Percentiles rank a stretch among this genome's conserved stretches.
These are phyloP conservation scores for Alcedo quadribrachys DNA, from an alignment of 2,797 vertebrate species.

Conservation along the genomic window DNA sequence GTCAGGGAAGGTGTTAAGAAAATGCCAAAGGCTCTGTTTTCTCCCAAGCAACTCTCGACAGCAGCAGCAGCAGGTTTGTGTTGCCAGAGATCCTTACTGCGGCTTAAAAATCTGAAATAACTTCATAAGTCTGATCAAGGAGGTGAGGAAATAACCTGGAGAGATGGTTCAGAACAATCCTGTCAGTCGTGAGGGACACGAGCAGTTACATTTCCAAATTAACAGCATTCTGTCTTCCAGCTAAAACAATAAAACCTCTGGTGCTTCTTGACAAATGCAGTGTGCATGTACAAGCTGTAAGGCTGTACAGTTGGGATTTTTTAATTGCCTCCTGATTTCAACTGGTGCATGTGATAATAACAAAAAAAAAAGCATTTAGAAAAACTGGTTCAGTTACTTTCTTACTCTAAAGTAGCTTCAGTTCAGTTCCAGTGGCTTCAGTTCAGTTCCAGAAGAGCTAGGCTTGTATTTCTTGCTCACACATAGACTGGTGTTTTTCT, in stretches of 20 bases:
- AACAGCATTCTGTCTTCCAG: not conserved
- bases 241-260: not conserved
- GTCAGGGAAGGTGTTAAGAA: not conserved
- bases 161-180: not conserved
- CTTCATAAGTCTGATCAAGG: not conserved
- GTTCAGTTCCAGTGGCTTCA: not conserved
- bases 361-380: not conserved
- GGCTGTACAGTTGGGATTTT: not conserved
- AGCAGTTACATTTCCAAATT: not conserved
- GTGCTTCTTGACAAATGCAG: not conserved
- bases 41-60: not conserved
- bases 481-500: not conserved
- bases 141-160: not conserved
- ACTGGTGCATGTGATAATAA: not conserved
- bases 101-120: not conserved
- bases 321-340: not conserved
- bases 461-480: not conserved
- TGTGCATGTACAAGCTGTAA: not conserved
- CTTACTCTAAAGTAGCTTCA: not conserved
- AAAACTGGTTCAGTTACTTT: not conserved
- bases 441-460: not conserved
- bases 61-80: not conserved
- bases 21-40: not conserved
- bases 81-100: not conserved
- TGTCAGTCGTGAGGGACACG: rapidly evolving